Percentiles rank a stretch among this genome's conserved stretches.
Evolutionary conservation across 2,797 vertebrate genomes (phyloP).

Genomic region (Poecilia velifera): DNA sequence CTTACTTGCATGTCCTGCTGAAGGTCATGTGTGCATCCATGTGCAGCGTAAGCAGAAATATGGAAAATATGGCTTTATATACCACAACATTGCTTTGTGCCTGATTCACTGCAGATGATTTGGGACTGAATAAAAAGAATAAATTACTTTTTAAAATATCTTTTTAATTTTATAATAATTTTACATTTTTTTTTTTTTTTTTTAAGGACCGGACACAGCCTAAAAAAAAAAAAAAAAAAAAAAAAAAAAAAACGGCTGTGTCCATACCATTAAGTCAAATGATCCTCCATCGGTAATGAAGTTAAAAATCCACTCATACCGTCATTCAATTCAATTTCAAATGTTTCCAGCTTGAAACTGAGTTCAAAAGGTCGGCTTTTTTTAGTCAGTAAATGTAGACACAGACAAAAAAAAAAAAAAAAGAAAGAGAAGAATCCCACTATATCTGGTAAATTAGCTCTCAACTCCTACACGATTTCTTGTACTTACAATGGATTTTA

Average conservation of each 20-base stretch:
- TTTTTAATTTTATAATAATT: no score
- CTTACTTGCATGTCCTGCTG: not conserved
- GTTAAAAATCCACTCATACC: not conserved
- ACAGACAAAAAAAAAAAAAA: not conserved
- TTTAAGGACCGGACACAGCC: no score
- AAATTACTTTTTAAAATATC: no score
- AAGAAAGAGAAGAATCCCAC: not conserved
- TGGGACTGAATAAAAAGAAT: not conserved
- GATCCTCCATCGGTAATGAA: not conserved
- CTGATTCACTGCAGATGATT: not conserved
- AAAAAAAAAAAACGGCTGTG: no score
- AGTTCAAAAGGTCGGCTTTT: not conserved
- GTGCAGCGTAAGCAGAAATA: not conserved
- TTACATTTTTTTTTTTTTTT: no score
- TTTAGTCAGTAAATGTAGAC: not conserved
- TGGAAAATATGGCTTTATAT: not conserved
- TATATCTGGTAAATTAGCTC: not conserved
- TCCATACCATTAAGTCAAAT: no score
- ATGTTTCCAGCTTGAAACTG: not conserved
- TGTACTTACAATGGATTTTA: not conserved
- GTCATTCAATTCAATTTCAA: not conserved
- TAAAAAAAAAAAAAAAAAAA: no score
- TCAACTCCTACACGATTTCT: not conserved
- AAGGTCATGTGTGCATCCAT: not conserved
- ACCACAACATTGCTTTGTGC: not conserved